phyloP scores from a whole-genome alignment of 2,888 invertebrate species.

The Drosophila pegasa region DNA sequence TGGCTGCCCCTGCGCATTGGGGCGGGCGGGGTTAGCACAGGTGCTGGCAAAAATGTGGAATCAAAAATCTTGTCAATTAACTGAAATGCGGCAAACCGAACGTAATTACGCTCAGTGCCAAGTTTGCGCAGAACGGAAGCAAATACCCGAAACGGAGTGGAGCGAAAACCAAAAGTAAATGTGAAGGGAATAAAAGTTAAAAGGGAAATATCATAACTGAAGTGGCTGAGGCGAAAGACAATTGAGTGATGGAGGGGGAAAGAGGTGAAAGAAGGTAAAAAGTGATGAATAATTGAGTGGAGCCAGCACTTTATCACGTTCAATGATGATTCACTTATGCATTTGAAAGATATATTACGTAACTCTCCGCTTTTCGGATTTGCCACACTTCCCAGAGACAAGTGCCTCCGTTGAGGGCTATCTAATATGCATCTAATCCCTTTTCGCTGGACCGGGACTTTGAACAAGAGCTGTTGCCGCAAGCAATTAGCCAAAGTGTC shows the following conservation, averaged over 20 bases:
- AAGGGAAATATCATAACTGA: slow-evolving; percentile 29
- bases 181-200: slow-evolving; percentile 18
- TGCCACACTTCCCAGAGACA: slow-evolving; percentile 2
- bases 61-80: slow-evolving; percentile 44
- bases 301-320: slow-evolving; percentile 21
- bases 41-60: slow-evolving; percentile 13
- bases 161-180: neutral
- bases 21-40: neutral
- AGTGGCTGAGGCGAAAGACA: slow-evolving; percentile 11
- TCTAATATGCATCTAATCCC: slow-evolving; percentile 46
- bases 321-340: slow-evolving; percentile 31
- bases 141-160: slow-evolving; percentile 11
- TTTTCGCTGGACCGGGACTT: slow-evolving; percentile 22
- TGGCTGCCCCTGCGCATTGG: slow-evolving; percentile 10
- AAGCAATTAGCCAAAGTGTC: slow-evolving; percentile 76
- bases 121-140: slow-evolving; percentile 53
- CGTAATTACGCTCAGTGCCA: slow-evolving; percentile 37
- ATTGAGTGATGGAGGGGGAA: neutral
- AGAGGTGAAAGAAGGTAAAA: slow-evolving; percentile 2
- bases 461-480: slow-evolving; percentile 58
- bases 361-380: slow-evolving; percentile 3
- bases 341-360: slow-evolving; percentile 16
- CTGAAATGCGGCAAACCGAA: slow-evolving; percentile 34
- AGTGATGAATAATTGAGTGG: slow-evolving; percentile 11
- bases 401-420: slow-evolving; percentile 25